Evolutionary conservation across 2,888 invertebrate species (phyloP).

Genomic region (Lysandra coridon): DNA sequence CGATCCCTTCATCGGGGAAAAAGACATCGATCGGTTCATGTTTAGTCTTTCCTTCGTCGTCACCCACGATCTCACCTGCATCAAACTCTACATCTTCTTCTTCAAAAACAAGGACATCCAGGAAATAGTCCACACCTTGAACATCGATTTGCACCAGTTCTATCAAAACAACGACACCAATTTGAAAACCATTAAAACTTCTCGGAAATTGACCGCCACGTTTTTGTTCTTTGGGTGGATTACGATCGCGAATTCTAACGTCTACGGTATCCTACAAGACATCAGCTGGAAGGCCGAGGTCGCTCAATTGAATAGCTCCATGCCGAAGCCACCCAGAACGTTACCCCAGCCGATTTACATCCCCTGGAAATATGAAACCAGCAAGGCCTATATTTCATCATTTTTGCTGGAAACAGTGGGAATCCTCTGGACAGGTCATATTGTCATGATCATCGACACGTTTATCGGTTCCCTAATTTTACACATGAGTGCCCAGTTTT

Average conservation of each 20-base stretch:
- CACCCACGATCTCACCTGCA: conserved; percentile 69
- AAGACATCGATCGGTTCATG: conserved; percentile 72
- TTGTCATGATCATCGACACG: conserved; percentile 72
- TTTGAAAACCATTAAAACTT: conserved; percentile 54
- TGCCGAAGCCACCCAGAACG: conserved; percentile 53
- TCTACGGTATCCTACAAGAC: conserved; percentile 66
- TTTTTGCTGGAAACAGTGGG: conserved; percentile 67
- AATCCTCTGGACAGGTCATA: conserved; percentile 72
- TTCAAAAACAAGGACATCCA: conserved; percentile 68
- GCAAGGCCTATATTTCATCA: conserved; percentile 59
- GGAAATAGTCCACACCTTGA: conserved; percentile 62
- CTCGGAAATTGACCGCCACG: conserved; percentile 59
- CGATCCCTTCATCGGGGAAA: conserved; percentile 71
- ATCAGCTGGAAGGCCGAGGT: conserved; percentile 61
- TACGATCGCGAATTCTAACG: conserved; percentile 66
- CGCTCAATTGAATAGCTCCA: conserved; percentile 54
- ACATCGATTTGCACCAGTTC: conserved; percentile 59
- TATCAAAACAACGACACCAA: conserved; percentile 64
- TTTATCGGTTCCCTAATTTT: conserved; percentile 70
- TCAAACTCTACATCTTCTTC: conserved; percentile 69
- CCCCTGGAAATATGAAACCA: conserved; percentile 70
- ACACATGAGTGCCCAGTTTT: conserved; percentile 71
- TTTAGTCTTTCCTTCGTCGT: conserved; percentile 74
- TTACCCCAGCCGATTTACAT: conserved; percentile 72
- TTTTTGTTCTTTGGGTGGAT: conserved; percentile 73